These are phyloP conservation scores for Cassiopea xamachana DNA, from an alignment of 30 jellyfish, hydroid and myxozoan species.

Conservation along the genomic window DNA sequence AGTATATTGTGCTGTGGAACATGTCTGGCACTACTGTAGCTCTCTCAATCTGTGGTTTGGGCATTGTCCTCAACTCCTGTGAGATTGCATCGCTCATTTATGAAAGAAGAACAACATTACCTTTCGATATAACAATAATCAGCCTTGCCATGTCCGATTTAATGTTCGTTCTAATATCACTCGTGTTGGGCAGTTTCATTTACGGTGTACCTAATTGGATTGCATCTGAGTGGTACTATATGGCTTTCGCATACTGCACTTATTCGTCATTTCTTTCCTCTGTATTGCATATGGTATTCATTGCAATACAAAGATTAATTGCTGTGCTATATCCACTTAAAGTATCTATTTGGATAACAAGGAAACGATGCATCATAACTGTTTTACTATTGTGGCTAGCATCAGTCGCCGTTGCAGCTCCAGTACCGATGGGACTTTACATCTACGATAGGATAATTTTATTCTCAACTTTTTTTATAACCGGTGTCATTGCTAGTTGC, in stretches of 20 bases:
- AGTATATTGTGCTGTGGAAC: too few relatives aligned
- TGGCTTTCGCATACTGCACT: neutral
- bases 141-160: neutral
- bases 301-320: conserved; percentile 23
- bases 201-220: neutral
- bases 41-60: too few relatives aligned
- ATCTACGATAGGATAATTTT: neutral
- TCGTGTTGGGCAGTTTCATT: neutral
- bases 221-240: neutral
- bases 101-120: neutral
- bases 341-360: neutral
- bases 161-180: neutral
- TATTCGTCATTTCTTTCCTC: neutral
- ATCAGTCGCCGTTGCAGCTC: neutral
- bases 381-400: conserved; percentile 4
- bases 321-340: conserved; percentile 21
- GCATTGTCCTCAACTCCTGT: neutral
- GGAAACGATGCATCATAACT: neutral
- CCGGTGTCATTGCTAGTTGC: neutral
- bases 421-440: neutral
- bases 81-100: neutral
- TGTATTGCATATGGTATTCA: conserved; percentile 7
- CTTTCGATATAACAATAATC: neutral
- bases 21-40: too few relatives aligned
- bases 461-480: neutral